Evolutionary conservation across 2,797 vertebrate species (phyloP), one percentile per base, ranked within the genome.

Genomic region (Sternotherus odoratus): DNA sequence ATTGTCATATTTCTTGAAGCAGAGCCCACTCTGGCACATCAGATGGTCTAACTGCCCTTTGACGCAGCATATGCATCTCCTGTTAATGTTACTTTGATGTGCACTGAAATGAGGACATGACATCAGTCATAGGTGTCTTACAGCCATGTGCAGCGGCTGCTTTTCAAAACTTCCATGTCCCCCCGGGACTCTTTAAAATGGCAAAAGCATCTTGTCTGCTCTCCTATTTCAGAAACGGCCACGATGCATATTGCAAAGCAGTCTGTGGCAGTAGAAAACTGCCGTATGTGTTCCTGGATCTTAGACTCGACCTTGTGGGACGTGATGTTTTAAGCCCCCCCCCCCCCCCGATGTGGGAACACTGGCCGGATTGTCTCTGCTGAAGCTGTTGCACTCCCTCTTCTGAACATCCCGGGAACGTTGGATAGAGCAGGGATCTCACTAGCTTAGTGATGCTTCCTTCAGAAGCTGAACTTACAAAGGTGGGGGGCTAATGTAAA

Each of bases 201-300:
- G 12, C 1, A 39, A 39, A 26, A 24, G 13, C 72, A 7, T 75
- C 72, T 46, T 28, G 43, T 15, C 24, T 75, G 39, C 12, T 48
- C 24, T 28, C 12, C 6, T 15, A 1, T 5, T 12, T 10, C 15
- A 11, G 77, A 72, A 56, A 9, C 9, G 5, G 5, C 6, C 9
- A 9, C 2, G 12, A 46, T 66, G 75, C 28, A 24, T 72, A 56
- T 49, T 28, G 24, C 30, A 77, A 43, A 23, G 19, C 3, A 3
- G 28, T 13, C 9, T 8, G 48, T 15, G 36, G 56, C 48, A 8
- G 16, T 53, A 30, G 63, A 21, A 24, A 33, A 33, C 60, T n/a
- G 72, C 43, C 15, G 13, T 7, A 4, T 46, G 12, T 30, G 24
- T 48, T 75, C 36, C 26, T 48, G 43, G 43, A 36, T 66, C n/a